Evolutionary conservation across 2,113 vertebrate genomes (phyloP), one percentile per base, ranked within the genome.

Genomic region (Brachirus orientalis): DNA sequence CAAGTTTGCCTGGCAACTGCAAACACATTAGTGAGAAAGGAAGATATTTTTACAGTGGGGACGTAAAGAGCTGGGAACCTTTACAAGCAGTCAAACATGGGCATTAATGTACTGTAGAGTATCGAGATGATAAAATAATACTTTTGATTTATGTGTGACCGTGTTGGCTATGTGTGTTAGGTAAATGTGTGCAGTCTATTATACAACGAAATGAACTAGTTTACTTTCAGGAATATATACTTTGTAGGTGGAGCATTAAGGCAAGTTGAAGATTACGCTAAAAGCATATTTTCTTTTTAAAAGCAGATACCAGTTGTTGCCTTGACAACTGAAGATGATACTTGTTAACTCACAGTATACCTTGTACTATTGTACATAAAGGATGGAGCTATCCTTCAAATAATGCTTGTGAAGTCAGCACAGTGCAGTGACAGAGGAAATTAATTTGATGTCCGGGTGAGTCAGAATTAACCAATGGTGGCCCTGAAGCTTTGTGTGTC

Each of bases 61-160:
- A 68, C 62, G 50, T 48, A 71, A 67, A 78, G 58, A 36, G 53
- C 50, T 64, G 45, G 47, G 50, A 71, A 68, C 65, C 38, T 73
- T 75, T 75, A 87, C 60, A 47, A 40, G 54, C 64, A 70, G 63
- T 55, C 17, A n/a, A 61, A 76, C 60, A 51, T 77, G 77, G 60
- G 67, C 61, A 69, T 55, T 69, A 53, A 76, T 84, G 55, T 76
- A 57, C 53, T 69, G 78, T 50, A 64, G 64, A 75, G 68, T 62
- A 69, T 75, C 46, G 59, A 44, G 66, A 69, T 68, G 58, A 82
- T 70, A 65, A 63, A 20, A 45, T 43, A 68, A 46, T 77, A 75
- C 62, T 19, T 72, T 51, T 68, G 75, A 78, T 48, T 72, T 71
- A 57, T n/a, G 14, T 69, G 59, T 69, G 83, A 75, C 68, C 73